Evolutionary conservation across 2,888 invertebrate species (phyloP), one percentile per base, ranked within the genome.

Genomic region (Urechis unicinctus): DNA sequence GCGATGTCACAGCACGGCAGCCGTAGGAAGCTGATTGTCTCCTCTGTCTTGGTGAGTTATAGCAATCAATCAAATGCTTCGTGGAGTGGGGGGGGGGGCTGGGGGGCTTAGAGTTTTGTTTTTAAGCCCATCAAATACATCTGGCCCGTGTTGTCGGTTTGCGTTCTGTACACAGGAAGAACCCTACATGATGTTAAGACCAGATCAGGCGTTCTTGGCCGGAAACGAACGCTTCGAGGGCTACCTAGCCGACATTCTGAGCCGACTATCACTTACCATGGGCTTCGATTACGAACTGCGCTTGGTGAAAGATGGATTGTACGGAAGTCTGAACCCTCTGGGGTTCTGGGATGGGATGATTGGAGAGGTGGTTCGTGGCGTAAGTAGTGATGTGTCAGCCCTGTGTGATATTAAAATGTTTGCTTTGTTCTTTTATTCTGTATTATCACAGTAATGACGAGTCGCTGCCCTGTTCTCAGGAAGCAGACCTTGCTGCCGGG

Each of bases 201-300:
- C 49, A 22, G 45, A 59, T 22, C 44, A 56, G 26, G 25, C 42
- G 26, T 56, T 57, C 28, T 55, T 63, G 22, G 50, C 57, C 3
- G 65, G 65, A 22, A 65, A 65, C 52, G 61, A 61, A 41, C 55
- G 58, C 3, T 65, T 56, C 51, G 65, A 65, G 55, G 65, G 65
- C 13, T 62, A 60, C 57, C 59, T 65, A 42, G 57, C 64, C 17
- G 65, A 65, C 52, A 51, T 64, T 30, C 43, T 65, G 36, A 29
- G 36, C 22, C 24, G 47, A 1, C 41, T 65, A 9, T 47, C 61
- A 1, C 9, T 28, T 25, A n/a, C 42, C 17, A 36, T 61, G 3
- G 55, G 57, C 22, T 62, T 65, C 48, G 56, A 59, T 21, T 65
- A 61, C 56, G 60, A 56, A 46, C 60, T 65, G 26, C 52, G 60